Conservation (phyloP, 2,888 invertebrate genomes). For the Sinhomidia bicolor region DNA sequence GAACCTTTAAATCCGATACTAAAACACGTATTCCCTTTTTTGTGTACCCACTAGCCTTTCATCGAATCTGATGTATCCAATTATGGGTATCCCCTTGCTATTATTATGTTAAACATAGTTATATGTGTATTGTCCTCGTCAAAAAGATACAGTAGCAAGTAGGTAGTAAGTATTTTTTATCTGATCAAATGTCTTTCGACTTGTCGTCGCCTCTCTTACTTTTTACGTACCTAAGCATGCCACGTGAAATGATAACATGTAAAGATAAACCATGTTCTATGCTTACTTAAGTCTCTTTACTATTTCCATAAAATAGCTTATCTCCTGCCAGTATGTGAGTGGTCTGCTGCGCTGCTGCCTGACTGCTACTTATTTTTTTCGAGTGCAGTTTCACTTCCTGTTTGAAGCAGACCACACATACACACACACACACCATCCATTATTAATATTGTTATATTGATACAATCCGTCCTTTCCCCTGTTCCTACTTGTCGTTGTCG, state of each 20-base stretch:
- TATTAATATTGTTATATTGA: not conserved
- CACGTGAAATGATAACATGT: constrained; percentile 13
- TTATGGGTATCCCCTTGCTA: not conserved
- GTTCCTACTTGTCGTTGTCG: too few relatives aligned
- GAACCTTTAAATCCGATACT: not conserved
- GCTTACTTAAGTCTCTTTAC: not conserved
- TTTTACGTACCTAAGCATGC: not conserved
- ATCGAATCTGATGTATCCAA: not conserved
- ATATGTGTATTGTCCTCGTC: too few relatives aligned
- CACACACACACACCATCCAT: constrained; percentile 20
- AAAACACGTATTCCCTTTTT: not conserved
- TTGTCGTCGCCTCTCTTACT: constrained; percentile 29
- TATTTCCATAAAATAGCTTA: not conserved
- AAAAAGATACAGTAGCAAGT: not conserved
- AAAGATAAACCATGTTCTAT: constrained; percentile 26
- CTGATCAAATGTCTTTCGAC: constrained; percentile 45
- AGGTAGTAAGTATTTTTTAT: not conserved
- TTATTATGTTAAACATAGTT: not conserved
- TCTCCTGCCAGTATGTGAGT: not conserved
- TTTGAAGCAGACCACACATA: not conserved
- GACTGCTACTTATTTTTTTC: not conserved
- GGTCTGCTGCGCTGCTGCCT: not conserved
- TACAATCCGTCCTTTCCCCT: not conserved
- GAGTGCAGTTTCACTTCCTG: not conserved
- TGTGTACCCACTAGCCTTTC: not conserved